A percentile compares a stretch with the other conserved stretches of the same genome.
Evolutionary conservation across 2,888 invertebrate species (phyloP).

Genomic region (Creontiades dilutus): DNA sequence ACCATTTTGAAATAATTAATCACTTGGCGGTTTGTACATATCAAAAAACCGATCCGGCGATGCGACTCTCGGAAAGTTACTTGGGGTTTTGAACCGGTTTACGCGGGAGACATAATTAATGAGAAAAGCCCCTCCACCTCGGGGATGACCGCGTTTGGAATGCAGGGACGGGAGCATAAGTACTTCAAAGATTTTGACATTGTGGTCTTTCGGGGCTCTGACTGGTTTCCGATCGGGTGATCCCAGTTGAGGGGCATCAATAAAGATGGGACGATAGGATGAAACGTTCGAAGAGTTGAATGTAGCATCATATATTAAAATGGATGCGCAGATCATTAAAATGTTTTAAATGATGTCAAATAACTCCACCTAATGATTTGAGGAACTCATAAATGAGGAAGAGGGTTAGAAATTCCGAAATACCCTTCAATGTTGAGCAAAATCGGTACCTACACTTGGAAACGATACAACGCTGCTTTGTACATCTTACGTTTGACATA

Average conservation of each 20-base stretch:
- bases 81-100: slow-evolving; percentile 35
- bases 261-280: too few species aligned
- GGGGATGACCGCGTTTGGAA: not conserved
- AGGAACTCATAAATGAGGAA: too few species aligned
- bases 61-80: not conserved
- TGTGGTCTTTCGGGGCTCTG: not conserved
- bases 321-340: too few species aligned
- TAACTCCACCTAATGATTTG: too few species aligned
- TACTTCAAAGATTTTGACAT: not conserved
- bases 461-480: too few species aligned
- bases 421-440: too few species aligned
- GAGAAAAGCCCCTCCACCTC: slow-evolving; percentile 21
- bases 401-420: too few species aligned
- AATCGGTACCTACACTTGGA: too few species aligned
- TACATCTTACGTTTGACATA: too few species aligned
- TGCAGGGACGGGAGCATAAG: not conserved
- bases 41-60: not conserved
- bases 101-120: slow-evolving; percentile 31
- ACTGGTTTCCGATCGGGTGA: not conserved
- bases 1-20: slow-evolving; percentile 50
- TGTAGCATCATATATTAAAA: too few species aligned
- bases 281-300: too few species aligned
- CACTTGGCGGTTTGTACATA: slow-evolving; percentile 24
- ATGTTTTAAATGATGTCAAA: too few species aligned
- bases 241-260: not conserved